Conservation (phyloP, 2,113 vertebrate species). For the Planiliza haematocheilus region DNA sequence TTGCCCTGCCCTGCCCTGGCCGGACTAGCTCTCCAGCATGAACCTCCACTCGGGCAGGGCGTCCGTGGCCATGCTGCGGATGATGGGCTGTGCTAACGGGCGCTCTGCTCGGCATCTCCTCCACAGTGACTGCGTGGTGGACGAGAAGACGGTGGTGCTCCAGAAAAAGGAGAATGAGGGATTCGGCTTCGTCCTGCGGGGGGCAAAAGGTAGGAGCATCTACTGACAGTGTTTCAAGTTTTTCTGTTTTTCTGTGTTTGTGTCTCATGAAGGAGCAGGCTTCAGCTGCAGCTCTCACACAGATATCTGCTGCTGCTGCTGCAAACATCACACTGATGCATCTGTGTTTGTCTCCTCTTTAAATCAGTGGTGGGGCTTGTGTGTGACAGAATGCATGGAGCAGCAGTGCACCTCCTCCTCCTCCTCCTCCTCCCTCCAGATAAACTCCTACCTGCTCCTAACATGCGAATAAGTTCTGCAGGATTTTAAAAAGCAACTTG, state of each 20-base stretch:
- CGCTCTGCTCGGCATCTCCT: slow-evolving; percentile 96
- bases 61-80: slow-evolving; percentile 93
- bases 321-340: no score
- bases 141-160: slow-evolving; percentile 98
- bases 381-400: neutral
- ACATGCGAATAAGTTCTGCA: slow-evolving; percentile 26
- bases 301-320: no score
- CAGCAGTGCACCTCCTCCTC: no score
- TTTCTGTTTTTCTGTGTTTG: neutral
- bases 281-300: no score
- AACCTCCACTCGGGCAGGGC: slow-evolving; percentile 90
- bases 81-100: slow-evolving; percentile 96
- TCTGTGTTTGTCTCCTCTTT: slow-evolving; percentile 3
- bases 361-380: neutral
- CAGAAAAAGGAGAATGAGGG: slow-evolving; percentile 99
- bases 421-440: no score
- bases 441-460: neutral
- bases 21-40: slow-evolving; percentile 84
- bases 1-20: slow-evolving; percentile 75
- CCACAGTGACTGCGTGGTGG: slow-evolving; percentile 97
- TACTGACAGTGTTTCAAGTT: neutral
- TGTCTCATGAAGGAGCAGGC: neutral
- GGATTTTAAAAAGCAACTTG: slow-evolving; percentile 19
- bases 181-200: slow-evolving; percentile 97
- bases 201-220: slow-evolving; percentile 93